Percentiles rank a stretch among this genome's conserved stretches.
These are phyloP conservation scores for Nymphalis urticae DNA, from an alignment of 2,888 invertebrate species.

Conservation along the genomic window DNA sequence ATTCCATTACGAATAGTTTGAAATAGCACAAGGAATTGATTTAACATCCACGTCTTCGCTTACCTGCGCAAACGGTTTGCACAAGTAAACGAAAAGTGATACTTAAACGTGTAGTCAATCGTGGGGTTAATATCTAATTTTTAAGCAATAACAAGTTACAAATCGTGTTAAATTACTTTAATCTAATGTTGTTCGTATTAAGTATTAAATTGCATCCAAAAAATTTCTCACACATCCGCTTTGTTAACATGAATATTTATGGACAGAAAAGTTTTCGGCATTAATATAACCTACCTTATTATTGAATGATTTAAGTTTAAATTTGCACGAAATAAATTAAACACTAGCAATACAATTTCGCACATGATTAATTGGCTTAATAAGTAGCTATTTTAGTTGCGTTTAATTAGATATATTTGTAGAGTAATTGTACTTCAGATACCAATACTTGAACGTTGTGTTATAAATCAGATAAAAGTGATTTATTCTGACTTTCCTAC, in stretches of 20 bases:
- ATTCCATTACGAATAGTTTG: no score
- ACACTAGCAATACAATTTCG: neutral
- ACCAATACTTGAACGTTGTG: neutral
- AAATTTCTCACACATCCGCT: neutral
- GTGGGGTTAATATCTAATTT: neutral
- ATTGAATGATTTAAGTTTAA: neutral
- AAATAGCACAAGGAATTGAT: no score
- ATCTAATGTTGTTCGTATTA: neutral
- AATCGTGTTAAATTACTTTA: neutral
- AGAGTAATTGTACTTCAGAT: neutral
- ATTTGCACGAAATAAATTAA: neutral
- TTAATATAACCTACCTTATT: neutral
- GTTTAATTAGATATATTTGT: neutral
- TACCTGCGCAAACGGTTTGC: neutral
- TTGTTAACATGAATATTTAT: neutral
- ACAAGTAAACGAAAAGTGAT: neutral
- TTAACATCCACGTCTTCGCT: neutral
- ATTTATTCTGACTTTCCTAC: conserved; percentile 1
- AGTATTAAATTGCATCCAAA: neutral
- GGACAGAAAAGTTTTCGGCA: neutral
- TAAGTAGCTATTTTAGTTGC: neutral
- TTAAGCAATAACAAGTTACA: neutral
- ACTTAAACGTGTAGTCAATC: neutral
- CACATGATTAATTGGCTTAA: conserved; percentile 2
- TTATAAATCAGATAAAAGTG: neutral